Base-by-base conservation (phyloP, 2,797 vertebrate genomes). In the Tangara arthus region DNA sequence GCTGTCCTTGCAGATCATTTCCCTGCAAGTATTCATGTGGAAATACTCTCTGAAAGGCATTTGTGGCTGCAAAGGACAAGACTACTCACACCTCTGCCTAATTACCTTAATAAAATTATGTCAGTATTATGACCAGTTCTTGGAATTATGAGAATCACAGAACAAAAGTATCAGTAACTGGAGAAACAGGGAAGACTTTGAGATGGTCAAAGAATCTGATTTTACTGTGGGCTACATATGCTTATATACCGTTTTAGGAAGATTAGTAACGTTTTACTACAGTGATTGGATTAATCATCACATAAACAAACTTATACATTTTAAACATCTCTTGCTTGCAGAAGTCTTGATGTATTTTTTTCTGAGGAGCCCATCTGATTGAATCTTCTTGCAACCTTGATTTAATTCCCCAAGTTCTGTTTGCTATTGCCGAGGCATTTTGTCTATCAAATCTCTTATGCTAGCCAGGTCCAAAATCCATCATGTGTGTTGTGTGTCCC, bases 301-400 rank as follows among this genome's bases (percentile, higher is more conserved):
- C 59, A 60, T 60, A 60, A 39, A 39, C 57, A 60, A 39, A 60
- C 27, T 28, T 39, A 15, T 0, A 39, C 26, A 39, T 60, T 60
- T 60, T 60, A 39, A 39, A 60, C 18, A 4, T 60, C 27, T 39
- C 59, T 60, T 60, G 12, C 27, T 39, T 39, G 37, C 59, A 30
- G 37, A 60, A 39, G 59, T 39, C 37, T 35, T 21, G 37, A 28
- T 60, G 8, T 10, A 39, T 28, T 26, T 59, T 24, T 37, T 60
- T 5, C 18, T 2, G 0, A 9, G 15, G 12, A 39, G 9, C 27
- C 12, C 6, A 2, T 60, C 18, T 60, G 35, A 60, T 28, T 60
- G 8, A 39, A 60, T 39, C 37, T 60, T 39, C 18, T 60, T 21
- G 35, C 57, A 60, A 39, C 8, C 35, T 28, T 60, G 26, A 28